Conservation (phyloP, 2,113 vertebrate genomes). For the Poicephalus gulielmi region DNA sequence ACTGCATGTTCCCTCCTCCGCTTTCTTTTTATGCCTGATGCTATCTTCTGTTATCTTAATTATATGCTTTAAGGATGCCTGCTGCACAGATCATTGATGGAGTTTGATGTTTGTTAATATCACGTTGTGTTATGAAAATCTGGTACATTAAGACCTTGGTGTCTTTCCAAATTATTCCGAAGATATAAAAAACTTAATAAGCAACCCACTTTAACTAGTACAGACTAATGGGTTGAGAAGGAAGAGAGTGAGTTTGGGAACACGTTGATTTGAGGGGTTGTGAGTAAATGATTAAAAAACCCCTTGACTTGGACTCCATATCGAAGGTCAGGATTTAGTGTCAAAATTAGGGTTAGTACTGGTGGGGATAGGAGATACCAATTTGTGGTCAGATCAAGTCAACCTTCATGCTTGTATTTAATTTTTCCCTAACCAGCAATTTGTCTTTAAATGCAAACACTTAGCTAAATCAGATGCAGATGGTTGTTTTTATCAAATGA, state of each 20-base stretch:
- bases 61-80: constrained; percentile 64
- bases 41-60: constrained; percentile 69
- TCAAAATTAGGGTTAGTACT: neutral
- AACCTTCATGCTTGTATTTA: constrained; percentile 9
- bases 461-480: constrained; percentile 76
- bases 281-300: neutral
- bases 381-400: constrained; percentile 4
- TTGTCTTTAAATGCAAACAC: constrained; percentile 55
- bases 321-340: neutral
- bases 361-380: neutral
- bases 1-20: neutral
- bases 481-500: constrained; percentile 72
- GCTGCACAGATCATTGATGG: constrained; percentile 60
- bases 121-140: constrained; percentile 54
- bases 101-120: constrained; percentile 75
- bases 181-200: constrained; percentile 49
- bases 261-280: neutral
- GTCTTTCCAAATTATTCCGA: constrained; percentile 60
- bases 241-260: neutral
- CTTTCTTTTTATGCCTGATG: constrained; percentile 36
- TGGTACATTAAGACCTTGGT: constrained; percentile 60
- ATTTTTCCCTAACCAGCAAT: constrained; percentile 55
- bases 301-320: neutral
- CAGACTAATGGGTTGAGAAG: neutral
- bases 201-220: constrained; percentile 41